Conservation (phyloP, 2,113 vertebrate genomes). For the Eupsittula cactorum region DNA sequence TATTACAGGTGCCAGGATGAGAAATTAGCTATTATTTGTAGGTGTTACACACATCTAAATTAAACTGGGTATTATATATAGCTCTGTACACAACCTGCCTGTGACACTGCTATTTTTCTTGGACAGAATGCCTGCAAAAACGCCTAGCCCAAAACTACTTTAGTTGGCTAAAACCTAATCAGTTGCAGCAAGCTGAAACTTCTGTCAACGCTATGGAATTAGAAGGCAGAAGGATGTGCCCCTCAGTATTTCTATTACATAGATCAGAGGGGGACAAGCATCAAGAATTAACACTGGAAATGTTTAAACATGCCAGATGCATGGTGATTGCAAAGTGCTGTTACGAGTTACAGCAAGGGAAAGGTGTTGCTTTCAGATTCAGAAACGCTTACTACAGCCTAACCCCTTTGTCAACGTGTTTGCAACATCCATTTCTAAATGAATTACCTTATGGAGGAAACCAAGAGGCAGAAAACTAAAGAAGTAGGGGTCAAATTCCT, state of each 20-base stretch:
- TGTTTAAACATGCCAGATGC: background rate
- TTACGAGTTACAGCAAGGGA: background rate
- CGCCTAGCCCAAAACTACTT: background rate
- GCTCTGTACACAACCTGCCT: background rate
- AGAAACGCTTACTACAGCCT: constrained; percentile 55
- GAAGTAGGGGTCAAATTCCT: constrained; percentile 76
- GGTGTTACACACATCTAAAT: background rate
- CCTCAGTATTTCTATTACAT: background rate
- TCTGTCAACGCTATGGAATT: background rate
- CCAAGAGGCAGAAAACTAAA: constrained; percentile 66
- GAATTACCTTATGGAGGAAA: constrained; percentile 67
- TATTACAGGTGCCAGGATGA: background rate
- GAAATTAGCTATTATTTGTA: background rate
- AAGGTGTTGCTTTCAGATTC: constrained; percentile 46
- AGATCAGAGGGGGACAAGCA: background rate
- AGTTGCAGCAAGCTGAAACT: constrained; percentile 14
- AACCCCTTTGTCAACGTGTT: constrained; percentile 41
- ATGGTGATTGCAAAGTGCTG: background rate
- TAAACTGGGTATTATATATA: background rate
- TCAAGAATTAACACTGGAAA: constrained; percentile 5
- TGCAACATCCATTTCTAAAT: constrained; percentile 69
- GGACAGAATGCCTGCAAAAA: background rate
- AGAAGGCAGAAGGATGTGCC: background rate
- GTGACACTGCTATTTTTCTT: background rate
- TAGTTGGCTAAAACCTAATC: background rate